phyloP scores from a whole-genome alignment of 2,113 vertebrate species.

The Zapornia atra region DNA sequence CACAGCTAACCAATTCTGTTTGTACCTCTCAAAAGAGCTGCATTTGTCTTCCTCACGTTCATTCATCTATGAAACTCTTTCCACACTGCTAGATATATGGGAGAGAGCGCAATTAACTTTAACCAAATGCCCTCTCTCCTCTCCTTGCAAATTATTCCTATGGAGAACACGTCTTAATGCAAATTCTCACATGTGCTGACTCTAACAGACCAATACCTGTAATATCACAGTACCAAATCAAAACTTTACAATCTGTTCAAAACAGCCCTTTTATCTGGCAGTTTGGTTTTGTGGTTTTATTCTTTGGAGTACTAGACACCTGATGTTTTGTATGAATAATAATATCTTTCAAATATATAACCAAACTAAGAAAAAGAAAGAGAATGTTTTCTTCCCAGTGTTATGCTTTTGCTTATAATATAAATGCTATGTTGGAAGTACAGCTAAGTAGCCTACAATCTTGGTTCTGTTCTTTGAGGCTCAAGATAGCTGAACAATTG shows the following conservation, averaged over 20 bases:
- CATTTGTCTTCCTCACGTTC: background rate
- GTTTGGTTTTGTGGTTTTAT: background rate
- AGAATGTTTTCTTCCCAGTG: background rate
- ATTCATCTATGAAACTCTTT: background rate
- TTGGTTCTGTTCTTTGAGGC: background rate
- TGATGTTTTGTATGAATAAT: background rate
- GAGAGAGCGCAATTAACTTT: background rate
- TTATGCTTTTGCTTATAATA: background rate
- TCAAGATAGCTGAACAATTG: constrained; percentile 15
- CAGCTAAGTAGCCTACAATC: background rate
- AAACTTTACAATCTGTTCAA: background rate
- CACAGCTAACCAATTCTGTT: background rate
- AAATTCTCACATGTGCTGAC: background rate
- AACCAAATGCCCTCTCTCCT: background rate
- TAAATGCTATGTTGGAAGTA: background rate
- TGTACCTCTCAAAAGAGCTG: background rate
- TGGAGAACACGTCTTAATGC: background rate
- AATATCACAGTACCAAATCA: background rate
- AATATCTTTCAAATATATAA: background rate
- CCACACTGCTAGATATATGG: background rate
- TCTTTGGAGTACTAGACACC: background rate
- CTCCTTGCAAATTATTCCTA: background rate
- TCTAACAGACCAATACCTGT: background rate
- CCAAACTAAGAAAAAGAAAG: background rate
- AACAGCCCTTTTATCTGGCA: background rate